Evolutionary conservation across 2,113 vertebrate species (phyloP).

Genomic region (Miniopterus natalensis): DNA sequence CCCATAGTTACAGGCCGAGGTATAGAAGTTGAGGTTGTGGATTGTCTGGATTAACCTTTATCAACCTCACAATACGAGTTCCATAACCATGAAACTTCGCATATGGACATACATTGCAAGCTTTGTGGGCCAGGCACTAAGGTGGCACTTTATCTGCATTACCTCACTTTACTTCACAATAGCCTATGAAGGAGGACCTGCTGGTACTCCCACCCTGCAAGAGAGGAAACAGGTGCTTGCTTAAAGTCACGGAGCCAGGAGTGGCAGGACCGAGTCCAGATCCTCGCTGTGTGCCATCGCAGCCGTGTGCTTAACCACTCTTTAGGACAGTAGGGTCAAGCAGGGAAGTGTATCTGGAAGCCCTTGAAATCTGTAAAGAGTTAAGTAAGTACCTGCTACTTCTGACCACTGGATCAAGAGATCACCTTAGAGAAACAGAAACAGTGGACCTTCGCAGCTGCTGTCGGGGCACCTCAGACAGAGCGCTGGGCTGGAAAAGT

Average conservation of each 20-base stretch:
- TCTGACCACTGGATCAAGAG: not conserved
- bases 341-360: not conserved
- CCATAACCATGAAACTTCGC: not conserved
- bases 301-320: not conserved
- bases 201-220: not conserved
- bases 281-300: not conserved
- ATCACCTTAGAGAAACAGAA: constrained; percentile 2
- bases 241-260: not conserved
- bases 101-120: not conserved
- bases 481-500: not conserved
- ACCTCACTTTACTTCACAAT: not conserved
- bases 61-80: not conserved
- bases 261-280: not conserved
- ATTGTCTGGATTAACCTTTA: not conserved
- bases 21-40: constrained; percentile 12
- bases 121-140: not conserved
- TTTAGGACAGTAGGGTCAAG: not conserved
- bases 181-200: not conserved
- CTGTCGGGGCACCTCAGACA: not conserved
- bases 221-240: not conserved
- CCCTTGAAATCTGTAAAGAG: not conserved
- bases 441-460: not conserved
- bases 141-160: not conserved
- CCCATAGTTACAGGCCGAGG: not conserved
- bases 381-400: not conserved